phyloP scores from a whole-genome alignment of 2,113 vertebrate species.

The Solea solea region DNA sequence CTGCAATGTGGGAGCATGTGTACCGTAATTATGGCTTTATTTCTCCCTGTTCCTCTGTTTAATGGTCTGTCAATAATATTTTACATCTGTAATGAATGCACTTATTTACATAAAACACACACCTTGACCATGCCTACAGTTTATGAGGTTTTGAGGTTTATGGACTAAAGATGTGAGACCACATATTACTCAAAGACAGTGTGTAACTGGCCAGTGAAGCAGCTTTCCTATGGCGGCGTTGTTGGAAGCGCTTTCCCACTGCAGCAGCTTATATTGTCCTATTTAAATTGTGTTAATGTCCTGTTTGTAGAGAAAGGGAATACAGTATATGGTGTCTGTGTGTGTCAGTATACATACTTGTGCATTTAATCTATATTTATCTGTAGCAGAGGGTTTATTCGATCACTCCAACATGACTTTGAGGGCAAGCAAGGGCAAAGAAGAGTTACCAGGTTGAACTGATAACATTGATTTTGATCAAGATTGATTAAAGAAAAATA shows the following conservation, averaged over 20 bases:
- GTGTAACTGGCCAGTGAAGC: no score
- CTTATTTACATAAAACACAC: not conserved
- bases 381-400: conserved; percentile 15
- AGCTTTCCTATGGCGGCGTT: no score
- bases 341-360: not conserved
- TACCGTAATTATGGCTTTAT: conserved; percentile 42
- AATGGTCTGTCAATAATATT: conserved; percentile 9
- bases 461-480: conserved; percentile 72
- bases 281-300: not conserved
- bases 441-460: conserved; percentile 52
- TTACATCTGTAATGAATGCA: conserved; percentile 19
- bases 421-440: conserved; percentile 52
- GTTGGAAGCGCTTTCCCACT: no score
- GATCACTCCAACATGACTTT: conserved; percentile 50
- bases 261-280: no score
- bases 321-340: not conserved
- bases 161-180: no score
- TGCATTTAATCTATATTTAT: conserved; percentile 13
- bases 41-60: conserved; percentile 15
- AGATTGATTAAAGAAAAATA: conserved; percentile 46
- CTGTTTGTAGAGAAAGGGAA: not conserved
- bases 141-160: no score
- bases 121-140: not conserved
- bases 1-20: conserved; percentile 32
- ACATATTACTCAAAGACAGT: no score